Base-by-base conservation (phyloP, 2,888 invertebrate genomes). In the Holacanthella duospinosa region DNA sequence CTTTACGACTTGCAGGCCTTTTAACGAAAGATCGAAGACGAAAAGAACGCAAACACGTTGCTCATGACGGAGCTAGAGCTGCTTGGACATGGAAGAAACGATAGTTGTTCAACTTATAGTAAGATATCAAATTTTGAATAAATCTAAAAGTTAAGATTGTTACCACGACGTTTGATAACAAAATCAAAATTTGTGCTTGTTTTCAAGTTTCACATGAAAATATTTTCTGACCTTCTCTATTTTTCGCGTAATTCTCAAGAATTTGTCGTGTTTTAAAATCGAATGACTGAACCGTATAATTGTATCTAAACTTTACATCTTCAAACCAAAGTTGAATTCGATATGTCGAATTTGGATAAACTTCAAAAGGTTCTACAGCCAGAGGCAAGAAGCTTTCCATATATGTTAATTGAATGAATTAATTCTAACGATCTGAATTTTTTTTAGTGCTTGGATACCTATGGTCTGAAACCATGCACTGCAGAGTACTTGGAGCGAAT, bases 61-160 rank as follows among this genome's bases (percentile, higher is more conserved):
- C 94, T 6, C 93, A 93, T 79, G 86, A 85, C 74, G 89, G 89
- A 73, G 93, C 95, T 25, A 86, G 95, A 74, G 87, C 85, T 76
- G 92, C 91, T 77, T 88, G 85, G 75, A 93, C 93, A 66, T 96
- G 95, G 95, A 89, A 88, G 78, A 92, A 86, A 76, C 85, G 91
- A 79, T 91, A 48, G 21, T 48, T 21, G 4, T 48, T 48, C n/a
- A n/a, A n/a, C n/a, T n/a, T n/a, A n/a, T n/a, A n/a, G n/a, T n/a
- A n/a, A n/a, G n/a, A n/a, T n/a, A n/a, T n/a, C n/a, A n/a, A n/a
- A n/a, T n/a, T n/a, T n/a, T n/a, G n/a, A n/a, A n/a, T n/a, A n/a
- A n/a, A n/a, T n/a, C n/a, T n/a, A n/a, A n/a, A n/a, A n/a, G n/a
- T n/a, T n/a, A n/a, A n/a, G n/a, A n/a, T n/a, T n/a, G n/a, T n/a